Evolutionary conservation across 1,140 invertebrate genomes (phyloP).

Genomic region (Diorhabda carinulata): DNA sequence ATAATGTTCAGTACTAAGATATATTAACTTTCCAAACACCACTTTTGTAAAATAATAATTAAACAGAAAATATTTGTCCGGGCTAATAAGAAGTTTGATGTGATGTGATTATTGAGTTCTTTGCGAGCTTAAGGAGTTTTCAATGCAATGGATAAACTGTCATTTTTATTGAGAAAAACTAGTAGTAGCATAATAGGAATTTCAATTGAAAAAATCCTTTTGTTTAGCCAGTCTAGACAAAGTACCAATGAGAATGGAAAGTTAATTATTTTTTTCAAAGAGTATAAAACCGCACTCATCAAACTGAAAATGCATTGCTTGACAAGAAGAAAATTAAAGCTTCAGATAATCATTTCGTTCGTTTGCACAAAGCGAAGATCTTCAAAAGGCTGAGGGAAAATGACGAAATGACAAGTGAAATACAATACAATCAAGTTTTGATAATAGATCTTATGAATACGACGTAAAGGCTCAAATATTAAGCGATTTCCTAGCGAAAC

Average conservation of each 20-base stretch:
- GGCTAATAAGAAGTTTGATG: too few relatives aligned
- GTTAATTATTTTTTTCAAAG: background rate
- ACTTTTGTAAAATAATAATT: too few relatives aligned
- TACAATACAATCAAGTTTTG: conserved; percentile 9
- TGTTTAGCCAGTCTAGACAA: too few relatives aligned
- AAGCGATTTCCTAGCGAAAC: conserved; percentile 21
- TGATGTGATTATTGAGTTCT: too few relatives aligned
- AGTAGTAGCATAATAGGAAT: too few relatives aligned
- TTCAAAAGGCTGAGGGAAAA: conserved; percentile 3
- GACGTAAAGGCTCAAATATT: conserved; percentile 17
- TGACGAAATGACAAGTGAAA: conserved; percentile 8
- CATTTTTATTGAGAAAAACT: too few relatives aligned
- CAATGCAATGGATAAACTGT: too few relatives aligned
- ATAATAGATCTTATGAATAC: conserved; percentile 24
- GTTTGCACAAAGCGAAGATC: background rate
- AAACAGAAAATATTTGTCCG: too few relatives aligned
- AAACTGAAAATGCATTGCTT: background rate
- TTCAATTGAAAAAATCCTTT: too few relatives aligned
- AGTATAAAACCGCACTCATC: background rate
- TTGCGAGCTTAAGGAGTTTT: too few relatives aligned
- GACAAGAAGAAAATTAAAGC: conserved; percentile 2
- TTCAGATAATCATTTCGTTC: background rate
- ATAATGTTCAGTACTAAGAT: too few relatives aligned
- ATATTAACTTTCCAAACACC: too few relatives aligned
- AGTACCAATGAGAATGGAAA: background rate